Evolutionary conservation across 2,888 invertebrate genomes (phyloP).

Genomic region (Hirudinaria manillensis): DNA sequence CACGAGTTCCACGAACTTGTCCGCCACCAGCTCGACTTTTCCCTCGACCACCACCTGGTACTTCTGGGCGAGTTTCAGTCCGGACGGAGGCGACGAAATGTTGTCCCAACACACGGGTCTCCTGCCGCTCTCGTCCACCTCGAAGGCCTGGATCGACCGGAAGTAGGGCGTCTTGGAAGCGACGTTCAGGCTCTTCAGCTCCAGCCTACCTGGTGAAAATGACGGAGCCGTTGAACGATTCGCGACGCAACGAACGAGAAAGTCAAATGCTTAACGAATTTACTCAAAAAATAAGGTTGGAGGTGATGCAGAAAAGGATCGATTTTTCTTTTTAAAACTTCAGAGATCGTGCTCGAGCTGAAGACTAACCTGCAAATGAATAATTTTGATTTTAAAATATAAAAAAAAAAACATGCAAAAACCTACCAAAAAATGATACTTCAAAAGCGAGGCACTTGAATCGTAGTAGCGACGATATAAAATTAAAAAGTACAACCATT

Average conservation of each 20-base stretch:
- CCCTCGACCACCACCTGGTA: constrained; percentile 57
- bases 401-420: neutral
- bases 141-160: constrained; percentile 52
- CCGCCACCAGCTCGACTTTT: constrained; percentile 56
- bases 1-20: constrained; percentile 59
- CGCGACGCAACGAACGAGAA: neutral
- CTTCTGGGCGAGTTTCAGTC: constrained; percentile 49
- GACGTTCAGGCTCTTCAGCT: constrained; percentile 56
- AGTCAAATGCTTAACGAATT: constrained; percentile 17
- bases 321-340: constrained; percentile 56
- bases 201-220: constrained; percentile 52
- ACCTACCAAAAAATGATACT: neutral
- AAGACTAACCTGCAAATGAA: constrained; percentile 53
- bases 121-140: constrained; percentile 49
- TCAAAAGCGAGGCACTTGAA: neutral
- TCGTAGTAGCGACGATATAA: neutral
- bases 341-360: constrained; percentile 55
- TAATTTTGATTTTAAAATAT: constrained; percentile 2
- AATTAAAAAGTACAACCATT: neutral
- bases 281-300: constrained; percentile 58
- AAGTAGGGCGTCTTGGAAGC: constrained; percentile 55
- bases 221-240: neutral
- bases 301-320: constrained; percentile 58
- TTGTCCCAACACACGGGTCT: constrained; percentile 48
- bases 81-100: constrained; percentile 48